These are phyloP conservation scores for Periparus ater DNA, from an alignment of 2,797 vertebrate genomes.

Conservation along the genomic window DNA sequence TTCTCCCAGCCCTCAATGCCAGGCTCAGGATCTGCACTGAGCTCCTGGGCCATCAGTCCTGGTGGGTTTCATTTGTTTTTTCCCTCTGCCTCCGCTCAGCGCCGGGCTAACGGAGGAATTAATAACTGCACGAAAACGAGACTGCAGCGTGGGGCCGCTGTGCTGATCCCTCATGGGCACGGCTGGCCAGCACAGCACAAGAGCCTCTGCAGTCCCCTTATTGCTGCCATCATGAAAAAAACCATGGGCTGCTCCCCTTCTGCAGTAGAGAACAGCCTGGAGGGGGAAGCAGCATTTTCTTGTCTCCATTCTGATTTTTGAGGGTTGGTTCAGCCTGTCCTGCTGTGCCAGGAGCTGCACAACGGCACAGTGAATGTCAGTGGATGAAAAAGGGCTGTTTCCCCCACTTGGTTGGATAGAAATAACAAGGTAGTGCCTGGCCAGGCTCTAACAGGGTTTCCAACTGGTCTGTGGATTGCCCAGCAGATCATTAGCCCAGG, in stretches of 20 bases:
- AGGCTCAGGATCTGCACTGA: neutral
- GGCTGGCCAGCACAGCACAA: neutral
- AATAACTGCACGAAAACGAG: neutral
- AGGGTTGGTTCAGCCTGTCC: neutral
- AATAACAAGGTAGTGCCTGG: conserved; percentile 2
- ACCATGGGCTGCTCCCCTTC: neutral
- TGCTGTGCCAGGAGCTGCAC: neutral
- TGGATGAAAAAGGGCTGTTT: neutral
- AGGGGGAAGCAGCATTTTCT: neutral
- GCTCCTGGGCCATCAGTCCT: neutral
- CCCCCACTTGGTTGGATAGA: neutral
- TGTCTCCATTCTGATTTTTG: neutral
- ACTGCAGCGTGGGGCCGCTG: neutral
- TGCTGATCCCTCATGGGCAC: neutral
- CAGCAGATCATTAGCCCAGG: neutral
- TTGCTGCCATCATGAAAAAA: neutral
- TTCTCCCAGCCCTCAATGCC: neutral
- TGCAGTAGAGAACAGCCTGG: neutral
- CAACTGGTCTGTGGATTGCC: neutral
- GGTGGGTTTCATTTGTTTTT: neutral
- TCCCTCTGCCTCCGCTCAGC: neutral
- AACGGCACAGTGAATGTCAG: neutral
- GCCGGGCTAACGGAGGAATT: neutral
- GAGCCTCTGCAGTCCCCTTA: neutral
- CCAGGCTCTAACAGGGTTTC: conserved; percentile 6